These are phyloP conservation scores for Drosophila nasuta DNA, from an alignment of 1,140 invertebrate genomes.

Conservation along the genomic window DNA sequence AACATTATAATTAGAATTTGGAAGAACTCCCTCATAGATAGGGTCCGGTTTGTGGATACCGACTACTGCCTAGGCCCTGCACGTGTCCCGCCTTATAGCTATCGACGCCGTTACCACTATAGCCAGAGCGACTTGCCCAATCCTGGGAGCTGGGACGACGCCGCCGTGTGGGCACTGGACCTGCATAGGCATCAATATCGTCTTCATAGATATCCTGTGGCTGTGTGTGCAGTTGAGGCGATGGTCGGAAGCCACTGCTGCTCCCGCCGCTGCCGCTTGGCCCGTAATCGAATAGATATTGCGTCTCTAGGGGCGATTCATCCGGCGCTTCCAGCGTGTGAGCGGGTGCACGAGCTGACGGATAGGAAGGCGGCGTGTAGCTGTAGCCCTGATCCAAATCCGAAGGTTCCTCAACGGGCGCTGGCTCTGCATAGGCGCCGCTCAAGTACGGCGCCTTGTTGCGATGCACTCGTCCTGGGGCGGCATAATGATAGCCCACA, in stretches of 20 bases:
- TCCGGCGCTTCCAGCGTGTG: constrained; percentile 65
- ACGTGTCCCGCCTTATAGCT: constrained; percentile 73
- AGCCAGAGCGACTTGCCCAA: constrained; percentile 44
- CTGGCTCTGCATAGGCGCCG: constrained; percentile 60
- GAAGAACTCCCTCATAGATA: constrained; percentile 44
- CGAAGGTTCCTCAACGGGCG: constrained; percentile 63
- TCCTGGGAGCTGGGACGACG: constrained; percentile 39
- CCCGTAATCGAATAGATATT: constrained; percentile 48
- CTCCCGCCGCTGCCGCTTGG: constrained; percentile 2
- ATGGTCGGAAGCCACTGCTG: constrained; percentile 53
- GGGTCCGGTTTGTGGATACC: constrained; percentile 63
- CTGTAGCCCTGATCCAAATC: constrained; percentile 62
- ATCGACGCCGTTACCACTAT: constrained; percentile 50
- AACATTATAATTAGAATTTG: constrained; percentile 6
- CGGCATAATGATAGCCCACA: constrained; percentile 54
- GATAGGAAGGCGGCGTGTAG: constrained; percentile 47
- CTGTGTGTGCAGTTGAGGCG: constrained; percentile 46
- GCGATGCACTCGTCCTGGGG: constrained; percentile 29
- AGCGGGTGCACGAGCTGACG: constrained; percentile 40
- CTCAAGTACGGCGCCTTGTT: constrained; percentile 30
- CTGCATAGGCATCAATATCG: constrained; percentile 51
- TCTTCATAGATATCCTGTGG: constrained; percentile 51
- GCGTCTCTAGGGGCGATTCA: constrained; percentile 31
- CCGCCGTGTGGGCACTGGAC: constrained; percentile 27
- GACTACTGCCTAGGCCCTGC: constrained; percentile 54